These are phyloP conservation scores for Pleuronectes platessa DNA, from an alignment of 2,113 vertebrate genomes.

Conservation along the genomic window DNA sequence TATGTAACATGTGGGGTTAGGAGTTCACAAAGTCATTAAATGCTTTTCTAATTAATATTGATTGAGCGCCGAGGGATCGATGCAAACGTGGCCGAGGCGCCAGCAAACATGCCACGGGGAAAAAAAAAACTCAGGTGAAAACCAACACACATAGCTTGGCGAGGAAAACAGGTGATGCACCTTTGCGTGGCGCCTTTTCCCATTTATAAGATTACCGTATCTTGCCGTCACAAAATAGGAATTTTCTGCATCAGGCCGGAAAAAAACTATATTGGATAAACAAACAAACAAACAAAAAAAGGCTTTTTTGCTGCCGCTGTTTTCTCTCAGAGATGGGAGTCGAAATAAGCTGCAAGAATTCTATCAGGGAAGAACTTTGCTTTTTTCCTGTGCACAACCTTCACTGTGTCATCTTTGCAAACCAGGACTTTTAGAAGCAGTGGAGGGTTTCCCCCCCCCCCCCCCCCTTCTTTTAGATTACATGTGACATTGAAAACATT, in stretches of 20 bases:
- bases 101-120: background rate
- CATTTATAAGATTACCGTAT: slow-evolving; percentile 1
- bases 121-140: background rate
- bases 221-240: background rate
- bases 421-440: background rate
- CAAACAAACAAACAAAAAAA: background rate
- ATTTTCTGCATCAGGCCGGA: slow-evolving; percentile 11
- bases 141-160: background rate
- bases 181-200: background rate
- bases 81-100: slow-evolving; percentile 17
- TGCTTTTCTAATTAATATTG: slow-evolving; percentile 81
- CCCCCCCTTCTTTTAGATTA: background rate
- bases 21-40: slow-evolving; percentile 78
- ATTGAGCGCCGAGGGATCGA: slow-evolving; percentile 63
- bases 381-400: background rate
- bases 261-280: background rate
- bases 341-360: background rate
- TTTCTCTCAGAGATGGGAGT: background rate
- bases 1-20: slow-evolving; percentile 65
- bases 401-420: background rate
- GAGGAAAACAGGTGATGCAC: background rate
- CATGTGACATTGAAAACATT: slow-evolving; percentile 4
- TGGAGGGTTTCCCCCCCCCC: background rate
- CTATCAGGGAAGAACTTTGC: background rate
- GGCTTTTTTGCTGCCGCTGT: background rate